A percentile compares a stretch with the other conserved stretches of the same genome.
These are phyloP conservation scores for Hirtodrosophila duncani DNA, from an alignment of 2,888 invertebrate species.

Conservation along the genomic window DNA sequence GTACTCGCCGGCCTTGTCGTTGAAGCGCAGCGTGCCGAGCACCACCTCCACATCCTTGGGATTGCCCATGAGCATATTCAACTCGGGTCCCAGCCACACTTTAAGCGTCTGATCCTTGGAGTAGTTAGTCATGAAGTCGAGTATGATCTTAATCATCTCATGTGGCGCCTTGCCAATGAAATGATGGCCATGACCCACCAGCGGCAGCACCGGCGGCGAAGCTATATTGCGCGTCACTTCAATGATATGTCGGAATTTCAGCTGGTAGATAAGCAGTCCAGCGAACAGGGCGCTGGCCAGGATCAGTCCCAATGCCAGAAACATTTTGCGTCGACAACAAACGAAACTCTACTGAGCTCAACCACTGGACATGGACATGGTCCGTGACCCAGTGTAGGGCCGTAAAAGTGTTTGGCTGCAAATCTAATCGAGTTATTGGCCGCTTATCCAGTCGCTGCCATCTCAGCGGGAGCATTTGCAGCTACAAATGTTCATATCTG, in stretches of 20 bases:
- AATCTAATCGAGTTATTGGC: constrained; percentile 44
- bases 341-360: constrained; percentile 2
- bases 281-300: constrained; percentile 35
- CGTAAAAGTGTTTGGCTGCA: background rate
- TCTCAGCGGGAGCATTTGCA: constrained; percentile 19
- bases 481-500: too few relatives aligned
- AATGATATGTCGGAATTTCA: constrained; percentile 65
- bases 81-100: constrained; percentile 75
- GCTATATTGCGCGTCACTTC: constrained; percentile 62
- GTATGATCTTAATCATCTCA: constrained; percentile 64
- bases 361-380: background rate
- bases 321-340: constrained; percentile 39
- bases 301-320: constrained; percentile 44
- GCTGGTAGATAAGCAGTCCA: constrained; percentile 46
- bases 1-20: constrained; percentile 81
- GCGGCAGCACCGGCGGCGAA: constrained; percentile 78
- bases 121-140: constrained; percentile 73
- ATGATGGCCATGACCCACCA: constrained; percentile 80
- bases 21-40: constrained; percentile 74
- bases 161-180: constrained; percentile 79
- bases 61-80: constrained; percentile 68
- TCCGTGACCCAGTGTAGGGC: too few relatives aligned
- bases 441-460: constrained; percentile 7
- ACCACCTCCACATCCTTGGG: constrained; percentile 71
- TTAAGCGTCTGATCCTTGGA: constrained; percentile 54